Base-by-base conservation (phyloP, 1,140 invertebrate genomes). In the Phenacoccus solenopsis region DNA sequence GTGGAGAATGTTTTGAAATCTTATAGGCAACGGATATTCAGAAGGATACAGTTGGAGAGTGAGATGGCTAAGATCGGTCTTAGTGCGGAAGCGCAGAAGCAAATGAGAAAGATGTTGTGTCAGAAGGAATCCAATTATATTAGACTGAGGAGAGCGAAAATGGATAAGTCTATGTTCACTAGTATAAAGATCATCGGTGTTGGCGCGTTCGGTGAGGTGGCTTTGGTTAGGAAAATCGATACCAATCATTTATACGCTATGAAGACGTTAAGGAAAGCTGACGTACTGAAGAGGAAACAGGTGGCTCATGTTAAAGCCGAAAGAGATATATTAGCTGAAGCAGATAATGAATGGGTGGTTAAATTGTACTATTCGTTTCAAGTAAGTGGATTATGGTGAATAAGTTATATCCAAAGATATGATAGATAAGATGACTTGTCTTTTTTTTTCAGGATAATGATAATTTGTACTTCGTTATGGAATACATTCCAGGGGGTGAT, bases 401-500 rank as follows among this genome's bases (percentile, higher is more conserved):
- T 7, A 32, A 32, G 13, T 32, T 32, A 13, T 32, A 32, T 32
- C 30, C 5, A 32, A 32, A 32, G 30, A 7, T n/a, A n/a, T n/a
- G n/a, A n/a, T n/a, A n/a, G 30, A 7, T 32, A 32, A 32, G 5
- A 32, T 32, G 5, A 32, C n/a, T 32, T 32, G 30, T 7, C 21
- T 72, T 70, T 27, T 57, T 69, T 12, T 76, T 75, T 61, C 88
- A 94, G 83, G 93, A 96, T 80, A 90, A 91, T 78, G 94, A 97
- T 77, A 93, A 96, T 83, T 82, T 98, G 64, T 99, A 98, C 82
- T 98, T 99, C 82, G 94, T 98, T 57, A 98, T 99, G 96, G 96
- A 99, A 81, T 99, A 98, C 78, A 97, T 99, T 78, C 96, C 97
- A 25, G 97, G 96, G 38, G 97, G 97, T n/a, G 97, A 99, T 85